Conservation (phyloP, 2,113 vertebrate genomes). For the Callionymus lyra region DNA sequence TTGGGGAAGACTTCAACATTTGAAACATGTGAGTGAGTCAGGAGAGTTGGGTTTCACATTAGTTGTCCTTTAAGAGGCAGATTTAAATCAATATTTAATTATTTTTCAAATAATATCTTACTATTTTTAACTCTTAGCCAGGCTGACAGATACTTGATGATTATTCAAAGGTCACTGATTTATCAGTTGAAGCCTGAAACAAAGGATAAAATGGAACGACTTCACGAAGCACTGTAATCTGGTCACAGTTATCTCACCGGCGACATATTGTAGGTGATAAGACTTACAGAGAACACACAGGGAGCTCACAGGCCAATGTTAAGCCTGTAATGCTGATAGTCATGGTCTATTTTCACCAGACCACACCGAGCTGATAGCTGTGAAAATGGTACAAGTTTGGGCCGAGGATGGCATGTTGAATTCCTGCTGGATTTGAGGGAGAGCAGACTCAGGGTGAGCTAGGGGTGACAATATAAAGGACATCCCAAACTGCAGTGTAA, state of each 20-base stretch:
- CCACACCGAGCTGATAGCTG: constrained; percentile 29
- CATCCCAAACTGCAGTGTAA: no score
- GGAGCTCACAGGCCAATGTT: constrained; percentile 17
- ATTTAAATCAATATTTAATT: no score
- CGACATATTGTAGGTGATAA: constrained; percentile 24
- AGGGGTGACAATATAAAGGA: no score
- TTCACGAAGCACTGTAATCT: constrained; percentile 18
- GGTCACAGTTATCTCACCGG: constrained; percentile 26
- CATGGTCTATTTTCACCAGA: constrained; percentile 42
- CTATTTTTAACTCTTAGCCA: no score
- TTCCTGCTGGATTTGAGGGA: constrained; percentile 21
- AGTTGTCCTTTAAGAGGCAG: no score
- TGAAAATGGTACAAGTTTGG: constrained; percentile 8
- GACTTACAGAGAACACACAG: constrained; percentile 23
- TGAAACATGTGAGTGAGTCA: no score
- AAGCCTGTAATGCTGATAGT: constrained; percentile 42
- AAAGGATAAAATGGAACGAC: constrained; percentile 22
- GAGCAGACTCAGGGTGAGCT: constrained; percentile 14
- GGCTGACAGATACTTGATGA: no score
- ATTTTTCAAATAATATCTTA: no score
- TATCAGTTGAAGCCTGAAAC: constrained; percentile 18
- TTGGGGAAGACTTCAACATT: no score
- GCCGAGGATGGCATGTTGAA: background rate
- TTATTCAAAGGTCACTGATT: background rate
- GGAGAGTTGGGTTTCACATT: no score